These are phyloP conservation scores for Oligia strigilis DNA, from an alignment of 2,888 invertebrate genomes.

Conservation along the genomic window DNA sequence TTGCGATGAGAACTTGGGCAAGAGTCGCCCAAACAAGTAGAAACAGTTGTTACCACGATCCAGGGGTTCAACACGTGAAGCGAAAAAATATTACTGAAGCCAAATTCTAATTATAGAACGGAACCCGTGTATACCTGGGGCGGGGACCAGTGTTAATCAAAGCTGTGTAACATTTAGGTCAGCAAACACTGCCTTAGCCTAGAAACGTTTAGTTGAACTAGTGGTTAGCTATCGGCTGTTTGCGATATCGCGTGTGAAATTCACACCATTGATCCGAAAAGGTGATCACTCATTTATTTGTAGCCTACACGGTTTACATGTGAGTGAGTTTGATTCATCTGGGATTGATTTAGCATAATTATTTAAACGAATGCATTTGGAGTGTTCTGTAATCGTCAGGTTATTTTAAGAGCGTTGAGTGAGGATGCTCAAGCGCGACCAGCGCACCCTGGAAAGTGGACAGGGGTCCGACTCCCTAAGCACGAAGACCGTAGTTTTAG, in stretches of 20 bases:
- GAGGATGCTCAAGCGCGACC: neutral
- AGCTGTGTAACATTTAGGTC: conserved; percentile 59
- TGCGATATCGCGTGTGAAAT: conserved; percentile 45
- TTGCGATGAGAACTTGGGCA: neutral
- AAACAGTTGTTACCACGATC: neutral
- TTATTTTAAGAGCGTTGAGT: neutral
- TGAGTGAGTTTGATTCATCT: conserved; percentile 3
- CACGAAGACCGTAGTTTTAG: neutral
- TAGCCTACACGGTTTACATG: conserved; percentile 2
- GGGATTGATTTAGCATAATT: neutral
- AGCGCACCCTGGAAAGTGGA: neutral
- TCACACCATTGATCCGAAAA: conserved; percentile 45
- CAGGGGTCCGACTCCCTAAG: neutral
- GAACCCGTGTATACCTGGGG: conserved; percentile 4
- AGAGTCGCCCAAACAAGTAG: neutral
- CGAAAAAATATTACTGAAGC: neutral
- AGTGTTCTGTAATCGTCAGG: neutral
- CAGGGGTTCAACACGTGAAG: neutral
- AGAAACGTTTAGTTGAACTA: conserved; percentile 52
- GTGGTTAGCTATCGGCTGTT: conserved; percentile 40
- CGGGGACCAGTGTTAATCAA: conserved; percentile 37
- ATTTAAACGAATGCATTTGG: neutral
- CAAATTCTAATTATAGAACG: conserved; percentile 15
- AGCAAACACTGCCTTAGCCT: conserved; percentile 76
- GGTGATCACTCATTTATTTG: conserved; percentile 15